Evolutionary conservation across 2,888 invertebrate species (phyloP).

Genomic region (Orthosia cruda): DNA sequence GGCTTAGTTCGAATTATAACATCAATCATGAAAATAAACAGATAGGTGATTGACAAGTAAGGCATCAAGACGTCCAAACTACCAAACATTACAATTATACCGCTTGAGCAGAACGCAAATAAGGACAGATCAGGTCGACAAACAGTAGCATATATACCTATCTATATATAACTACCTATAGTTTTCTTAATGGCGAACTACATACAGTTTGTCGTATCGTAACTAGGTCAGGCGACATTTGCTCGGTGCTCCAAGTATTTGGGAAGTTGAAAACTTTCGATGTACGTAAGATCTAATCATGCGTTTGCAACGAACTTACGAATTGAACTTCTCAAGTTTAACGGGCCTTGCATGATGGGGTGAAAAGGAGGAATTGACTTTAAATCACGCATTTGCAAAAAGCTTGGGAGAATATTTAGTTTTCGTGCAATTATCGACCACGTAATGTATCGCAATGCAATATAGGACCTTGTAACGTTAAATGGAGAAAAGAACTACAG

Average conservation of each 20-base stretch:
- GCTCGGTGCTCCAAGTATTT: slow-evolving; percentile 53
- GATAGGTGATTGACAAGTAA: no score
- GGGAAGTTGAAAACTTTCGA: slow-evolving; percentile 53
- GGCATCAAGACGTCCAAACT: neutral
- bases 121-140: slow-evolving; percentile 39
- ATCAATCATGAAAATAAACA: neutral
- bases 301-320: slow-evolving; percentile 35
- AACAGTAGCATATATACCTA: slow-evolving; percentile 1
- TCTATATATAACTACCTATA: slow-evolving; percentile 19
- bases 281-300: slow-evolving; percentile 57
- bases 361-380: slow-evolving; percentile 19
- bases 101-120: slow-evolving; percentile 31
- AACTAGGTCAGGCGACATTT: slow-evolving; percentile 58
- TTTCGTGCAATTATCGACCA: neutral
- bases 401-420: neutral
- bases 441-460: neutral
- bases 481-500: neutral
- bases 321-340: slow-evolving; percentile 50
- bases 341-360: slow-evolving; percentile 35
- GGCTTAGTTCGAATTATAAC: neutral
- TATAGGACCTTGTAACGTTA: neutral
- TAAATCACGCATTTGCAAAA: slow-evolving; percentile 7
- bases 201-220: slow-evolving; percentile 30
- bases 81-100: slow-evolving; percentile 6
- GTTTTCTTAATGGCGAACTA: slow-evolving; percentile 53